Percentiles rank a stretch among this genome's conserved stretches.
Evolutionary conservation across 2,797 vertebrate species (phyloP).

Genomic region (Dipus sagitta): DNA sequence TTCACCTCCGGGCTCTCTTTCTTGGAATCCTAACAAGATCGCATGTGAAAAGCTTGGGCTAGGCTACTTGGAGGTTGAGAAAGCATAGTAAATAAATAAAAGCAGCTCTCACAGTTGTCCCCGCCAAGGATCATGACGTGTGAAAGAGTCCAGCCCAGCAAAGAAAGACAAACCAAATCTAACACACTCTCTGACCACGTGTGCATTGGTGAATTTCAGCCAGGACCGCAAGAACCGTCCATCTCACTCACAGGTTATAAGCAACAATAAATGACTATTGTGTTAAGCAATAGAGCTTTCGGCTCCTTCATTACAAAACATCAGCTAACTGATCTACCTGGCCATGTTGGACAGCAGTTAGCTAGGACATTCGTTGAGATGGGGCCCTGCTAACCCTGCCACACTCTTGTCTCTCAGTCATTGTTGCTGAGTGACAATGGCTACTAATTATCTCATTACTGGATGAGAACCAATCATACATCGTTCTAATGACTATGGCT

Average conservation of each 20-base stretch:
- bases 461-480: conserved; percentile 10
- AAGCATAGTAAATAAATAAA: neutral
- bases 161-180: neutral
- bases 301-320: neutral
- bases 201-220: neutral
- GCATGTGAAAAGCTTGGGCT: neutral
- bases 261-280: neutral
- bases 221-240: neutral
- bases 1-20: neutral
- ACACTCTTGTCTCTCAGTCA: neutral
- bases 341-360: neutral
- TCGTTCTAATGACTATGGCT: neutral
- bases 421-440: neutral
- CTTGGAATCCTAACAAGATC: neutral
- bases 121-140: neutral
- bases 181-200: neutral
- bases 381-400: neutral
- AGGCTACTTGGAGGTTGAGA: neutral
- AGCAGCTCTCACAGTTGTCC: neutral
- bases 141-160: neutral
- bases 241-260: neutral
- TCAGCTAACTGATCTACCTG: neutral
- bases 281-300: neutral
- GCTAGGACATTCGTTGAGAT: neutral
- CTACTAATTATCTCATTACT: neutral